Percentiles rank a stretch among this genome's conserved stretches.
Evolutionary conservation across 2,888 invertebrate species (phyloP).

Genomic region (Lysandra coridon): DNA sequence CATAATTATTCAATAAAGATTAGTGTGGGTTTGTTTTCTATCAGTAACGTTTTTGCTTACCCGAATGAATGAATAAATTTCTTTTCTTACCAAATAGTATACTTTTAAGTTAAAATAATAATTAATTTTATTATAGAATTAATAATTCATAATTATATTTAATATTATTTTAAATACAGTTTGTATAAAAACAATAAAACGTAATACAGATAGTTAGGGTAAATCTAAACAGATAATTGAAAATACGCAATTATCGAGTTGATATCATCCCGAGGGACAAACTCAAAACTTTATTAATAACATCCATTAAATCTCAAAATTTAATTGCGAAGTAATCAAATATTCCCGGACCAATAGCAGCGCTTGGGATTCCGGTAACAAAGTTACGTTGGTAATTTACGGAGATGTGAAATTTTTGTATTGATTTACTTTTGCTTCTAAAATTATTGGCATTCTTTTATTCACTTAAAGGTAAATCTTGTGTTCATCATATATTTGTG

Average conservation of each 20-base stretch:
- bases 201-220: background rate
- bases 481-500: no score
- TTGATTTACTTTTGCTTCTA: background rate
- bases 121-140: no score
- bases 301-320: conserved; percentile 8
- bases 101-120: no score
- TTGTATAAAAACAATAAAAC: background rate
- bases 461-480: no score
- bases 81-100: no score
- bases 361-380: background rate
- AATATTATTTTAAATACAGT: no score
- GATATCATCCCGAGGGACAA: background rate
- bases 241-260: background rate
- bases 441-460: background rate
- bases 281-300: conserved; percentile 26
- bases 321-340: conserved; percentile 9
- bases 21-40: no score
- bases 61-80: no score
- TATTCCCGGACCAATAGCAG: conserved; percentile 12
- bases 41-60: no score
- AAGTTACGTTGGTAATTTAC: conserved; percentile 17
- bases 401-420: background rate
- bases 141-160: no score
- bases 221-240: background rate
- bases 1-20: no score